Evolutionary conservation across 2,797 vertebrate genomes (phyloP).

Genomic region (Tachyglossus aculeatus): DNA sequence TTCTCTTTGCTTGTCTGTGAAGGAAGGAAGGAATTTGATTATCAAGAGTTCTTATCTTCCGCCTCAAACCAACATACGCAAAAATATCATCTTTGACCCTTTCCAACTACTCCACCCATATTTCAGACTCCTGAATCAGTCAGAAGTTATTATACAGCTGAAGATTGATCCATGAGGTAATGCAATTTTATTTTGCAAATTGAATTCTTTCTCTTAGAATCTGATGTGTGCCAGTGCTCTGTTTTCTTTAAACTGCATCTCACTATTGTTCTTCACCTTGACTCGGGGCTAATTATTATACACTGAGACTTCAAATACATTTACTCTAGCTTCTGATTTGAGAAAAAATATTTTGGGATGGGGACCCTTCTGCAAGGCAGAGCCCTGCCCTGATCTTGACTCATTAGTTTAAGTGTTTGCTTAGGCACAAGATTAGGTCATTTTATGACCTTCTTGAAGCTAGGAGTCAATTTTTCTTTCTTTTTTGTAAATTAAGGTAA

Average conservation of each 20-base stretch:
- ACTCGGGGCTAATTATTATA: background rate
- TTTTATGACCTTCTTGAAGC: conserved; percentile 19
- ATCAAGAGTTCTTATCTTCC: background rate
- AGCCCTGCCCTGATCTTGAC: conserved; percentile 22
- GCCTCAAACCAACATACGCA: background rate
- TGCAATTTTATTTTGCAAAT: conserved; percentile 4
- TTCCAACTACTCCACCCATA: background rate
- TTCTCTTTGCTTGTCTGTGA: conserved; percentile 29
- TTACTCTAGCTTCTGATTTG: background rate
- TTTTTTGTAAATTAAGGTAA: background rate
- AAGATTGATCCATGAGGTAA: conserved; percentile 2
- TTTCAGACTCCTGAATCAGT: conserved; percentile 18
- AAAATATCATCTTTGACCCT: background rate
- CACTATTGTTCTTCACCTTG: background rate
- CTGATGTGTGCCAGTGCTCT: background rate
- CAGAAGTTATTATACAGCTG: background rate
- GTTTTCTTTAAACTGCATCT: background rate
- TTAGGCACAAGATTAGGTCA: conserved; percentile 1
- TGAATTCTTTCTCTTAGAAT: background rate
- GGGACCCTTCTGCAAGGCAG: conserved; percentile 17
- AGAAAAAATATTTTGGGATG: background rate
- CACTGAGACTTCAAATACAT: background rate
- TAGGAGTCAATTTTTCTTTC: background rate
- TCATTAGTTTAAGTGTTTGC: too few relatives aligned
- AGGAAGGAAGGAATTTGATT: conserved; percentile 40